phyloP scores from a whole-genome alignment of 1,140 invertebrate species.

The Danaus plexippus region DNA sequence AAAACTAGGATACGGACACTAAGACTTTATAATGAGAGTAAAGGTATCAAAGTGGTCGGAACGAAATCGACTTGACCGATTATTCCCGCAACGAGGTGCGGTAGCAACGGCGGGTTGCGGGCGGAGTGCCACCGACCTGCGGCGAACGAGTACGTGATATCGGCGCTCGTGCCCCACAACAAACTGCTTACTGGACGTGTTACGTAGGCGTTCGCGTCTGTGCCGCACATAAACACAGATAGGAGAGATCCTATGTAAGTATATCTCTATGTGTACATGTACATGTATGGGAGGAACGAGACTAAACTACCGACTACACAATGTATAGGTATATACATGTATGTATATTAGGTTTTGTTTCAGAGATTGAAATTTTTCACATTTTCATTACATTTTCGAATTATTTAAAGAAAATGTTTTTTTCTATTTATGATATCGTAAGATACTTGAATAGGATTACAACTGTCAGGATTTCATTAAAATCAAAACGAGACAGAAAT shows the following conservation, averaged over 20 bases:
- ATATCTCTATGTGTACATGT: conserved; percentile 30
- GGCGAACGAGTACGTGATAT: conserved; percentile 67
- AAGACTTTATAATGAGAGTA: conserved; percentile 18
- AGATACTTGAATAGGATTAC: no score
- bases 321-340: conserved; percentile 20
- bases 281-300: conserved; percentile 27
- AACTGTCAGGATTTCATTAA: no score
- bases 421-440: no score
- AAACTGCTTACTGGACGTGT: conserved; percentile 71
- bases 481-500: no score
- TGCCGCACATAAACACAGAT: conserved; percentile 60
- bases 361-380: no score
- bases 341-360: no score
- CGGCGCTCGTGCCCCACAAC: conserved; percentile 69
- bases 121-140: conserved; percentile 65
- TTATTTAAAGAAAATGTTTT: no score
- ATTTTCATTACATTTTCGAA: no score
- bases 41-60: conserved; percentile 23
- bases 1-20: conserved; percentile 7
- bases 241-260: conserved; percentile 35
- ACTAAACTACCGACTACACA: conserved; percentile 11
- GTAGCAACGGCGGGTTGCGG: conserved; percentile 58
- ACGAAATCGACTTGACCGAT: conserved; percentile 59
- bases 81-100: conserved; percentile 65
- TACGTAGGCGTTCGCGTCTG: conserved; percentile 68